These are phyloP conservation scores for Toxotes jaculatrix DNA, from an alignment of 2,113 vertebrate species.

Conservation along the genomic window DNA sequence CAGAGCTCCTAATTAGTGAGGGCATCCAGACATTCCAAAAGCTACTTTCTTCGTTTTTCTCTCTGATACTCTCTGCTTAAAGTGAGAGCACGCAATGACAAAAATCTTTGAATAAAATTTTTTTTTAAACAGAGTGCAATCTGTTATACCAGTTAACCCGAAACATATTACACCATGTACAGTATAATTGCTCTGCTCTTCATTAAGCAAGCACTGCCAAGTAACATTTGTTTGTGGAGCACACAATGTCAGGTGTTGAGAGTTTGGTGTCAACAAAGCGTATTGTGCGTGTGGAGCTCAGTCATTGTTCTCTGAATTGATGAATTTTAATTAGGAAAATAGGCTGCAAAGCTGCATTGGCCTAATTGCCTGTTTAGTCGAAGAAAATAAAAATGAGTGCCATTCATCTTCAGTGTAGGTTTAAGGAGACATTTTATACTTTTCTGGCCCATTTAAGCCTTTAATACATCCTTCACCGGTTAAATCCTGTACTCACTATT, in stretches of 20 bases:
- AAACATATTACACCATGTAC: constrained; percentile 21
- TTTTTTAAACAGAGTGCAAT: constrained; percentile 32
- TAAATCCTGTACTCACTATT: constrained; percentile 40
- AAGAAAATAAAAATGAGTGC: constrained; percentile 45
- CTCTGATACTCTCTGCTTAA: constrained; percentile 43
- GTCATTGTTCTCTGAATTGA: constrained; percentile 49
- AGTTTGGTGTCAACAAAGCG: constrained; percentile 24
- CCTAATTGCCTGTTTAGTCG: constrained; percentile 62
- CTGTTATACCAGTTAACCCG: constrained; percentile 52
- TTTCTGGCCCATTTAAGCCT: constrained; percentile 60
- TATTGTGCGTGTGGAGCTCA: constrained; percentile 12
- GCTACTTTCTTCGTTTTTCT: constrained; percentile 64
- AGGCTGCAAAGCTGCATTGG: not conserved
- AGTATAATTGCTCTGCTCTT: constrained; percentile 50
- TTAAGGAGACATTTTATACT: constrained; percentile 52
- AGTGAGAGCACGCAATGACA: constrained; percentile 21
- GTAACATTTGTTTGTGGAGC: constrained; percentile 29
- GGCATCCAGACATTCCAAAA: constrained; percentile 69
- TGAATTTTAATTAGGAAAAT: constrained; percentile 62
- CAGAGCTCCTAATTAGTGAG: constrained; percentile 78
- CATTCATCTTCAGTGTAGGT: constrained; percentile 52
- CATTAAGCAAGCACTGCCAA: constrained; percentile 39
- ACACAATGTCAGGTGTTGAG: constrained; percentile 34
- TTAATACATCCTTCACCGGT: constrained; percentile 34
- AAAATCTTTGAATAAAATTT: constrained; percentile 38